Evolutionary conservation across 1,140 invertebrate genomes (phyloP).

Genomic region (Cryptotermes secundus): DNA sequence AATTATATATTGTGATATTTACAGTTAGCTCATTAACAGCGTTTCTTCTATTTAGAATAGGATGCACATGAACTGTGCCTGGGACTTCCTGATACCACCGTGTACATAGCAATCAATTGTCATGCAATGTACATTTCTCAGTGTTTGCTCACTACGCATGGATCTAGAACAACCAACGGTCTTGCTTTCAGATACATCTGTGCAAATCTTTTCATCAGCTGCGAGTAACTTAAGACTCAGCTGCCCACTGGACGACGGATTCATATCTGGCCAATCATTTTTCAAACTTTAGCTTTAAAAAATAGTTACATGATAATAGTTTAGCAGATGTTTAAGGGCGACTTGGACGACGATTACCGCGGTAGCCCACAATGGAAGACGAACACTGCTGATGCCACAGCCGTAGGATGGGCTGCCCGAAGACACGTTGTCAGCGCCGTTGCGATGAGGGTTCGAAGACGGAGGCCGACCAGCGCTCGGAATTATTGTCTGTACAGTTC

Average conservation of each 20-base stretch:
- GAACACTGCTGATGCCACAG: neutral
- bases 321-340: neutral
- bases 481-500: slow-evolving; percentile 31
- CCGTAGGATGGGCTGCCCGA: neutral
- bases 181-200: neutral
- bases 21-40: neutral
- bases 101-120: neutral
- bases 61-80: neutral
- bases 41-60: slow-evolving; percentile 1
- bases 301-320: neutral
- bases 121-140: neutral
- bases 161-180: neutral
- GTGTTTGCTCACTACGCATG: neutral
- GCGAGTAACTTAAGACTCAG: neutral
- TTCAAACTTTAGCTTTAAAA: neutral
- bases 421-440: neutral
- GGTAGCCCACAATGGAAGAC: slow-evolving; percentile 27
- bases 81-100: neutral
- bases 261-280: neutral
- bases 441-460: slow-evolving; percentile 10
- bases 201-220: neutral
- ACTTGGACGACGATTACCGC: neutral
- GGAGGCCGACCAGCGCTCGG: neutral
- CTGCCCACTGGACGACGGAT: neutral
- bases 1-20: neutral